Evolutionary conservation across 2,113 vertebrate species (phyloP).

Genomic region (Platysteira castanea): DNA sequence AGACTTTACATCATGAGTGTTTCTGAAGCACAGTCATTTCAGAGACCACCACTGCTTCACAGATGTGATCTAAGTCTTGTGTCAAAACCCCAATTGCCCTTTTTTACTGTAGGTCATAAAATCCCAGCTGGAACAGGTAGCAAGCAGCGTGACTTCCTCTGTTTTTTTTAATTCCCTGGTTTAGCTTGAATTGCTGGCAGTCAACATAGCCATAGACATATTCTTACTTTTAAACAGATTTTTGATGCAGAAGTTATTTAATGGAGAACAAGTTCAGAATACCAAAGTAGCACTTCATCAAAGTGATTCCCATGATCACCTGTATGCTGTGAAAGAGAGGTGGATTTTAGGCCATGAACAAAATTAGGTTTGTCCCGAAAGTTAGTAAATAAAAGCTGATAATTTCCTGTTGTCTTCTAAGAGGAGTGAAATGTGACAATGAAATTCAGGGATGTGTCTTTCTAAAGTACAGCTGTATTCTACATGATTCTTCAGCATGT

Average conservation of each 20-base stretch:
- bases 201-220: background rate
- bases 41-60: background rate
- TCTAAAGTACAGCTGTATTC: background rate
- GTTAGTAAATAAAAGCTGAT: background rate
- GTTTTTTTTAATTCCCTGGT: background rate
- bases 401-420: background rate
- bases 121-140: constrained; percentile 17
- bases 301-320: background rate
- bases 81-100: background rate
- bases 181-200: background rate
- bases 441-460: background rate
- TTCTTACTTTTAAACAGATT: background rate
- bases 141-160: background rate
- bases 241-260: background rate
- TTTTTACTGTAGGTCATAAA: background rate
- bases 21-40: background rate
- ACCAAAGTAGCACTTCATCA: background rate
- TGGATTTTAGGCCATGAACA: background rate
- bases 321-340: background rate
- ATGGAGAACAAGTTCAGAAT: background rate
- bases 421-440: background rate
- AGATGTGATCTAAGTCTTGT: background rate
- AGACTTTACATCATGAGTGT: background rate
- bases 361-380: background rate
- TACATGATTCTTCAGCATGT: background rate